These are phyloP conservation scores for Pachycephala philippinensis DNA, from an alignment of 2,113 vertebrate species.

Conservation along the genomic window DNA sequence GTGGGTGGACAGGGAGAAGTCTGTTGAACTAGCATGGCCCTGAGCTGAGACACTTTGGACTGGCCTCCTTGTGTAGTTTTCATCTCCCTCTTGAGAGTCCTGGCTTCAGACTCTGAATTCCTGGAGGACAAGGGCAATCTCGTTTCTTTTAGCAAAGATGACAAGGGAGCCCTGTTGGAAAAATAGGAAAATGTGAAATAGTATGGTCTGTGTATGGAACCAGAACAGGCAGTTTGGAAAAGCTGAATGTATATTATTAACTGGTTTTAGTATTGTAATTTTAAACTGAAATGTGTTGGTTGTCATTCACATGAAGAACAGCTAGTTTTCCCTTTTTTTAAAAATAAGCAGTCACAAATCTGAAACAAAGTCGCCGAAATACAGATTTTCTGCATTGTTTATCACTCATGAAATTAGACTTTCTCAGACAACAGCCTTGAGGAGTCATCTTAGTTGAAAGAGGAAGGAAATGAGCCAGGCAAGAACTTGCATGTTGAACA, in stretches of 20 bases:
- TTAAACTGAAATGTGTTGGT: neutral
- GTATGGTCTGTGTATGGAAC: neutral
- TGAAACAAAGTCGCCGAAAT: neutral
- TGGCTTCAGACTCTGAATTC: neutral
- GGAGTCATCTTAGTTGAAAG: neutral
- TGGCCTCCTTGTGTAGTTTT: neutral
- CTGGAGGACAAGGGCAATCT: neutral
- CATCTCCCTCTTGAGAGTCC: neutral
- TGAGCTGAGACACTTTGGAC: accelerated
- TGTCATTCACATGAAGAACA: neutral
- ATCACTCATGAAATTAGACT: neutral
- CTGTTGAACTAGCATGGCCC: neutral
- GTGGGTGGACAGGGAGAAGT: neutral
- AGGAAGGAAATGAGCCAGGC: slow-evolving; percentile 7
- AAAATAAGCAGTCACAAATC: neutral
- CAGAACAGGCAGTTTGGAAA: neutral
- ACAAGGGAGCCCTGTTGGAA: neutral
- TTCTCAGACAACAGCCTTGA: neutral
- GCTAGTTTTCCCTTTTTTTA: neutral
- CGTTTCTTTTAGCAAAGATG: neutral
- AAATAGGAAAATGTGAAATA: neutral
- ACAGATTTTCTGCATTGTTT: neutral
- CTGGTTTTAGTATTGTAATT: neutral
- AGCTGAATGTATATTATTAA: neutral
- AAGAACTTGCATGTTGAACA: neutral